These are phyloP conservation scores for Nephrocerus scutellatus DNA, from an alignment of 2,888 invertebrate species.

Conservation along the genomic window DNA sequence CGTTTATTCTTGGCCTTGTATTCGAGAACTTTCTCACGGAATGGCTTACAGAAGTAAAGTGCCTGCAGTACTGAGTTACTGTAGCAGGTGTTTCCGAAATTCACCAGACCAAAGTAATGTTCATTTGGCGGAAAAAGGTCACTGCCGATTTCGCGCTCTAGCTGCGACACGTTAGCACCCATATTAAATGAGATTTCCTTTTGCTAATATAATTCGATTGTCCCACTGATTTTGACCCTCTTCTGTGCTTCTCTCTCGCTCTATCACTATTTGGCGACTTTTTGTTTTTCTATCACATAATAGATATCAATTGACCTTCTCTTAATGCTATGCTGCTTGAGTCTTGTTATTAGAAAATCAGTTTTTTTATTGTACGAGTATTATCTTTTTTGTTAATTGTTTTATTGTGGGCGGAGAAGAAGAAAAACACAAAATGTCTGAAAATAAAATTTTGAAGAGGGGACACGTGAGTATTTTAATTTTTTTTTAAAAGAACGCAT, in stretches of 20 bases:
- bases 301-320: too few species aligned
- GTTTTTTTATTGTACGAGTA: constrained; percentile 14
- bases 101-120: constrained; percentile 98
- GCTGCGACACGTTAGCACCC: constrained; percentile 98
- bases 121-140: constrained; percentile 98
- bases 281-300: too few species aligned
- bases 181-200: too few species aligned
- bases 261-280: too few species aligned
- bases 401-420: constrained; percentile 26
- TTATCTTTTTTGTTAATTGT: constrained; percentile 15
- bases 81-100: constrained; percentile 99
- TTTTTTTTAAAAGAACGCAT: too few species aligned
- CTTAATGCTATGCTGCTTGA: too few species aligned
- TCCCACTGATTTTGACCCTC: too few species aligned
- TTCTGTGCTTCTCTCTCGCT: too few species aligned
- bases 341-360: too few species aligned
- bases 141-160: constrained; percentile 98
- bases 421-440: constrained; percentile 39
- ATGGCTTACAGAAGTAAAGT: constrained; percentile 97
- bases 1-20: constrained; percentile 95
- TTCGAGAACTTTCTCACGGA: constrained; percentile 95
- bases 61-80: constrained; percentile 99
- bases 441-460: constrained; percentile 48
- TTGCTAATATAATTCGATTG: too few species aligned
- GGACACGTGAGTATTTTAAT: constrained; percentile 41